phyloP scores from a whole-genome alignment of 2,113 vertebrate species.

The Channa maculata region DNA sequence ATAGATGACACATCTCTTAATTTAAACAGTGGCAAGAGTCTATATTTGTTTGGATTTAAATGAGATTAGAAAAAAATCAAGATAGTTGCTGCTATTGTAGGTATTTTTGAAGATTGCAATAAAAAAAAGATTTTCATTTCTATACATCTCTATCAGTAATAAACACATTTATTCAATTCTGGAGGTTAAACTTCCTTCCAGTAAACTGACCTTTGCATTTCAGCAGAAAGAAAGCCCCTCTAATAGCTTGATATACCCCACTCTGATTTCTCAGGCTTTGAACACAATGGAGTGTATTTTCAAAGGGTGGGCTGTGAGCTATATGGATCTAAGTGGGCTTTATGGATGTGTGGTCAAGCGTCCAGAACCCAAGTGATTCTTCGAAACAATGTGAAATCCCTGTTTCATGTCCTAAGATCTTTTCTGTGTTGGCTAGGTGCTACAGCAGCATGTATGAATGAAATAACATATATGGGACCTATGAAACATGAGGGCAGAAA shows the following conservation, averaged over 20 bases:
- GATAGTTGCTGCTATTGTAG: too few species aligned
- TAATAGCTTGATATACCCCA: constrained; percentile 59
- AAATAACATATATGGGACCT: constrained; percentile 24
- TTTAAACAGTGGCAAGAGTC: too few species aligned
- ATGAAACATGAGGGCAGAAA: not conserved
- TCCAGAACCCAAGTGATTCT: constrained; percentile 66
- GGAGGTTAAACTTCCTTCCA: constrained; percentile 23
- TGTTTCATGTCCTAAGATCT: constrained; percentile 59
- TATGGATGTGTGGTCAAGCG: constrained; percentile 76
- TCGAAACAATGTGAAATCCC: constrained; percentile 65
- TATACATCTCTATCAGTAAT: not conserved
- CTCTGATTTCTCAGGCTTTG: constrained; percentile 62
- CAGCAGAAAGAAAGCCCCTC: constrained; percentile 49
- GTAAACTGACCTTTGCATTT: constrained; percentile 54
- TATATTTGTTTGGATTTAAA: too few species aligned
- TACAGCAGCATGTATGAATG: constrained; percentile 33
- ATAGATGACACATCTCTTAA: too few species aligned
- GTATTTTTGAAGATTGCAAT: too few species aligned
- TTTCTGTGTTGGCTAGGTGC: constrained; percentile 59
- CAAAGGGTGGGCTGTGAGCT: constrained; percentile 69
- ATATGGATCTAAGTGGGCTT: constrained; percentile 69
- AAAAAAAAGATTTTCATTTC: too few species aligned
- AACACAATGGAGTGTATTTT: constrained; percentile 71
- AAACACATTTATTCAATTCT: not conserved
- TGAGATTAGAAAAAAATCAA: too few species aligned